These are phyloP conservation scores for Tachina grossa DNA, from an alignment of 2,888 invertebrate species.

Conservation along the genomic window DNA sequence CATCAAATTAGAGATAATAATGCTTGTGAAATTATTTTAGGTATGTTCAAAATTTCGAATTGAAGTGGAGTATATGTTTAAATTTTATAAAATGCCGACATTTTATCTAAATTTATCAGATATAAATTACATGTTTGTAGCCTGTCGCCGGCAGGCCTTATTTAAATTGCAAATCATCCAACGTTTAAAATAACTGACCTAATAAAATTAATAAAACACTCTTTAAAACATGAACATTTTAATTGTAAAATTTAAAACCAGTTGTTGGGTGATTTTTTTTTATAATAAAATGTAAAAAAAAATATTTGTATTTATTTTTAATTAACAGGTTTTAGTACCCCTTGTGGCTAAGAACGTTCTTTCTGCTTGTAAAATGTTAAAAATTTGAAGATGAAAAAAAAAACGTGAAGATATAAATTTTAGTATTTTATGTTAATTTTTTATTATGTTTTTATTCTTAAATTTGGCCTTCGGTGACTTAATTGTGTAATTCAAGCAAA, in stretches of 20 bases:
- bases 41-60: not conserved
- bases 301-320: not conserved
- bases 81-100: too few species aligned
- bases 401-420: not conserved
- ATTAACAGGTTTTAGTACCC: too few species aligned
- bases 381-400: too few species aligned
- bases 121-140: not conserved
- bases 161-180: not conserved
- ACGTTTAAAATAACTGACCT: not conserved
- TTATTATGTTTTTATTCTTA: not conserved
- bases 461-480: not conserved
- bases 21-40: not conserved
- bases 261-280: not conserved
- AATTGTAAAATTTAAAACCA: not conserved
- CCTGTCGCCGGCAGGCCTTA: not conserved
- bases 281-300: not conserved
- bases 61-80: not conserved
- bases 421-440: not conserved
- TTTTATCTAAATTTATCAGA: too few species aligned
- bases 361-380: too few species aligned
- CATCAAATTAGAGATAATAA: too few species aligned
- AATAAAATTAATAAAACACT: not conserved
- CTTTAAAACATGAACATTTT: not conserved
- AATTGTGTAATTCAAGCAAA: not conserved
- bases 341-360: too few species aligned